Conservation (phyloP, 1,140 invertebrate genomes). For the Cotesia glomerata region DNA sequence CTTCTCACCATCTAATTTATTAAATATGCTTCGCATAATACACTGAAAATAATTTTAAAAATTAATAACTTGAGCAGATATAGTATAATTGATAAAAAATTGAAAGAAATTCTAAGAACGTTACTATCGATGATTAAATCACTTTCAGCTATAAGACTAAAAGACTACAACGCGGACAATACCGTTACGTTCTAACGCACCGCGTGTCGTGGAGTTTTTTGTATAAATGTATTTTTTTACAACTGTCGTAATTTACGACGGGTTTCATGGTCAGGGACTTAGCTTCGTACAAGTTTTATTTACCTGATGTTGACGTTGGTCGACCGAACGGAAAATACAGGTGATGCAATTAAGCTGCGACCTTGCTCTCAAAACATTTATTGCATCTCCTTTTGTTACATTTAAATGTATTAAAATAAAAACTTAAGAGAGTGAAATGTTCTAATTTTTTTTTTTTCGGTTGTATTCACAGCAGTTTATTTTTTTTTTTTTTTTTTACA, state of each 20-base stretch:
- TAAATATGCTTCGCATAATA: too few species aligned
- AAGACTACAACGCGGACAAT: conserved; percentile 25
- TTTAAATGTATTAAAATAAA: not conserved
- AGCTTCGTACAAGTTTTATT: conserved; percentile 36
- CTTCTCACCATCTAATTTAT: too few species aligned
- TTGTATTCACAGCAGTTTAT: too few species aligned
- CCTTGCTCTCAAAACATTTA: conserved; percentile 56
- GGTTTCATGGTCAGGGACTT: conserved; percentile 43
- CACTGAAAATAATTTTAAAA: too few species aligned
- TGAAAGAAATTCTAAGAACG: conserved; percentile 12
- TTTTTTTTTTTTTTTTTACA: too few species aligned
- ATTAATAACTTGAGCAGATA: conserved; percentile 7
- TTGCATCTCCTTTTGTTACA: conserved; percentile 32
- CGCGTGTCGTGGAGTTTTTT: conserved; percentile 42
- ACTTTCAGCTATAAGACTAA: not conserved
- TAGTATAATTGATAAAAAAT: conserved; percentile 6
- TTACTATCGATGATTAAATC: not conserved
- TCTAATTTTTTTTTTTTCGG: too few species aligned
- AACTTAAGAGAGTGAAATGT: too few species aligned
- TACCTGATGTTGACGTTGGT: not conserved
- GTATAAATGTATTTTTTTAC: conserved; percentile 23
- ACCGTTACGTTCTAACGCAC: conserved; percentile 44
- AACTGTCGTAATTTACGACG: conserved; percentile 53
- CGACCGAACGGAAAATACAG: conserved; percentile 37
- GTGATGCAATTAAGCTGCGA: conserved; percentile 55